phyloP scores from a whole-genome alignment of 2,888 invertebrate species.

The Schizotus pectinicornis region DNA sequence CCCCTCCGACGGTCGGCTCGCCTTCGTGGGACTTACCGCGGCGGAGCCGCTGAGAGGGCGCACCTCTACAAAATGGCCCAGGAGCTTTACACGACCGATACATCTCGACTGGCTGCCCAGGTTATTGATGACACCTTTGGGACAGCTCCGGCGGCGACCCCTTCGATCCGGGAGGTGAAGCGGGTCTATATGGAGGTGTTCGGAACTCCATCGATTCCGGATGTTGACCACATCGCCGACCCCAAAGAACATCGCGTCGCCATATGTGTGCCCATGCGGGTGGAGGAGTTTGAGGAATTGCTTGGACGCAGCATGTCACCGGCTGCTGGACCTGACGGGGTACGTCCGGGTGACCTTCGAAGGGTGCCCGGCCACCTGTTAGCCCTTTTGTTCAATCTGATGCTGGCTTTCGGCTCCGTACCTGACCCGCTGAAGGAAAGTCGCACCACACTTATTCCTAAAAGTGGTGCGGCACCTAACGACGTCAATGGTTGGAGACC shows the following conservation, averaged over 20 bases:
- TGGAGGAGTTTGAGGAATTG: constrained; percentile 3
- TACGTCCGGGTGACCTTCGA: background rate
- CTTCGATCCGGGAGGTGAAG: too few species aligned
- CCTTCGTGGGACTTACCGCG: too few species aligned
- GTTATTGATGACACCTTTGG: too few species aligned
- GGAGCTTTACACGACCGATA: too few species aligned
- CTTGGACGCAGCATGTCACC: background rate
- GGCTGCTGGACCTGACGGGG: constrained; percentile 24
- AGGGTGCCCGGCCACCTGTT: background rate
- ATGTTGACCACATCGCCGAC: background rate
- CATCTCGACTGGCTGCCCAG: too few species aligned
- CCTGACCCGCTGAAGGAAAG: constrained; percentile 9
- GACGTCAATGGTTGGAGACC: background rate
- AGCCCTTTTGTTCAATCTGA: constrained; percentile 19
- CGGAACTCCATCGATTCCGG: too few species aligned
- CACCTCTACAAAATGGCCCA: too few species aligned
- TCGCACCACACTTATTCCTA: constrained; percentile 10
- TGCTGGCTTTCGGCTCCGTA: constrained; percentile 13
- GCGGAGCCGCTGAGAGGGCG: too few species aligned
- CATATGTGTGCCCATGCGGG: constrained; percentile 1
- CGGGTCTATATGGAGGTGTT: too few species aligned
- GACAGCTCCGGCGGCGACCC: too few species aligned
- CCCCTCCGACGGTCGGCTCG: too few species aligned
- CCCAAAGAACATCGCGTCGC: background rate
- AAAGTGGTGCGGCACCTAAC: background rate